Conservation (phyloP, 2,797 vertebrate species). For the Pantherophis alleghaniensis region DNA sequence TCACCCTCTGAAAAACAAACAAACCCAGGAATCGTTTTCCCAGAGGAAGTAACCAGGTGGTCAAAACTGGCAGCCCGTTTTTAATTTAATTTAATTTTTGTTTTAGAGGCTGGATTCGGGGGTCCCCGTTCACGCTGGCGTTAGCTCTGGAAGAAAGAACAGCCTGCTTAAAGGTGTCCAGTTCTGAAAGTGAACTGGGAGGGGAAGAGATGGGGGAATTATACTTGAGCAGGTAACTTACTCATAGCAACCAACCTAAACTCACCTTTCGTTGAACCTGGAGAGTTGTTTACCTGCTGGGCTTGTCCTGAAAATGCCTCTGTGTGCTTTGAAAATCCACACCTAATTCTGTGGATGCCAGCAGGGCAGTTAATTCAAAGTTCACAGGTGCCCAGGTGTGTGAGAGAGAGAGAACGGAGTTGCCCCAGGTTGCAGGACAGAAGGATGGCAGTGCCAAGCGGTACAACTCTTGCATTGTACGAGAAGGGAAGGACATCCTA, state of each 20-base stretch:
- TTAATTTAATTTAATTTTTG: background rate
- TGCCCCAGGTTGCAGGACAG: background rate
- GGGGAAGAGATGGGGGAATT: background rate
- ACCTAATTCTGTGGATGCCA: background rate
- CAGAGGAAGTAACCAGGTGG: background rate
- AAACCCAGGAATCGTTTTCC: background rate
- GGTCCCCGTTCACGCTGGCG: background rate
- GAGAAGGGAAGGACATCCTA: background rate
- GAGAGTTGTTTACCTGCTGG: background rate
- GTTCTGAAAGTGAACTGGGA: background rate
- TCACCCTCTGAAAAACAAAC: background rate
- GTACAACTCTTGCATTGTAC: too few species aligned
- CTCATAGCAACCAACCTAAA: background rate
- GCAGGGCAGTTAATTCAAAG: background rate
- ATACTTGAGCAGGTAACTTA: background rate
- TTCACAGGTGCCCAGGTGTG: background rate
- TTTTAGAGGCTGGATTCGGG: background rate
- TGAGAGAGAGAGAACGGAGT: background rate
- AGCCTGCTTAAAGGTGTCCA: background rate
- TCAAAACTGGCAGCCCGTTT: background rate
- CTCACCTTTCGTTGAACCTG: background rate
- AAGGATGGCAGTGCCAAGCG: background rate
- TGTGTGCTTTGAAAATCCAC: background rate
- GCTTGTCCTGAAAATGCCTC: background rate
- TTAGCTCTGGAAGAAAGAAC: background rate